Evolutionary conservation across 2,113 vertebrate genomes (phyloP).

Genomic region (Neofelis nebulosa): DNA sequence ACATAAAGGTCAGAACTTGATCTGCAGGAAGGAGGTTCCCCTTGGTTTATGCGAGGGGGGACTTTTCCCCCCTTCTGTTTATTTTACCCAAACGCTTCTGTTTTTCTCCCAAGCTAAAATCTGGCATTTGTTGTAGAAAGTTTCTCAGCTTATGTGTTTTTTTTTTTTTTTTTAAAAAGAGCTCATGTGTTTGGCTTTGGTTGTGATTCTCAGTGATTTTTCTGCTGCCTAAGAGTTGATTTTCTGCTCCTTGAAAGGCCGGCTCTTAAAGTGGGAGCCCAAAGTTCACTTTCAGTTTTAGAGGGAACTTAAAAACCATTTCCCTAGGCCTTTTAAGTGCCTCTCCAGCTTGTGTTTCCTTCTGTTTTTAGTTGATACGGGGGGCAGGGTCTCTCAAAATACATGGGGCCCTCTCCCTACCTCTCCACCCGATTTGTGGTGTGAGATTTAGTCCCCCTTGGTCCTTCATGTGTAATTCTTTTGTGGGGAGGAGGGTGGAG

Average conservation of each 20-base stretch:
- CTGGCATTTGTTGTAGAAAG: slow-evolving; percentile 65
- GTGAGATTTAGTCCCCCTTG: neutral
- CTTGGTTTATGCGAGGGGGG: slow-evolving; percentile 58
- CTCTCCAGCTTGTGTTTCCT: neutral
- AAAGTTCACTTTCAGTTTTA: neutral
- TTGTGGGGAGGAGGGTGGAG: too few species aligned
- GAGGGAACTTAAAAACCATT: neutral
- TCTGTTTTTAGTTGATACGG: neutral
- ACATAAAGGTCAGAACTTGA: slow-evolving; percentile 81
- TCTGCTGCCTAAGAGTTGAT: neutral
- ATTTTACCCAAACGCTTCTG: slow-evolving; percentile 82
- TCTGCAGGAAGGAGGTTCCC: slow-evolving; percentile 80
- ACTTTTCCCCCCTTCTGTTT: slow-evolving; percentile 76
- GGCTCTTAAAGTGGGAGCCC: neutral
- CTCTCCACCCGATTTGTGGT: too few species aligned
- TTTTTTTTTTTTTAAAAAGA: neutral
- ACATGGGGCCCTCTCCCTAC: neutral
- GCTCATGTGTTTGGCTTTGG: slow-evolving; percentile 40
- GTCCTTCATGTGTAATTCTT: neutral
- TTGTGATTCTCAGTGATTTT: slow-evolving; percentile 18
- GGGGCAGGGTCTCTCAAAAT: neutral
- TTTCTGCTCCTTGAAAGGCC: slow-evolving; percentile 31
- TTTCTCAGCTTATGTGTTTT: slow-evolving; percentile 59
- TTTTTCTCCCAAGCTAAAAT: slow-evolving; percentile 77
- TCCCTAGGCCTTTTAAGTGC: neutral